Percentiles rank a stretch among this genome's conserved stretches.
Evolutionary conservation across 2,888 invertebrate species (phyloP).

Genomic region (Cataglyphis cursor): DNA sequence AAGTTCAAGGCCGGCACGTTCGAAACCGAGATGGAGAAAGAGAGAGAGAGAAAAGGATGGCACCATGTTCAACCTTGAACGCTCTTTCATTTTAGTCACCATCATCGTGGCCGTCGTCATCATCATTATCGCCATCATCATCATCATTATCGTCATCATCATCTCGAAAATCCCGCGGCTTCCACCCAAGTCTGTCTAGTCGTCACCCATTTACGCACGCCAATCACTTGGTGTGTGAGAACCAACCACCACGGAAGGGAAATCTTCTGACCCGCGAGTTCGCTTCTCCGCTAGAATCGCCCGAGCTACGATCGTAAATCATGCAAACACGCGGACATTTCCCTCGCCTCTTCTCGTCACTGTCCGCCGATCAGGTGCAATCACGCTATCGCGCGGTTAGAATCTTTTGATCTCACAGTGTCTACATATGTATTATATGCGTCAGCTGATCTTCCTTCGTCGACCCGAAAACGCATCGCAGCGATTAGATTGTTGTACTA

Average conservation of each 20-base stretch:
- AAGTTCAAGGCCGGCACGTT: slow-evolving; percentile 71
- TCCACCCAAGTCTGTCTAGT: slow-evolving; percentile 51
- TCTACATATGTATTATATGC: not conserved
- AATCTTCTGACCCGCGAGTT: slow-evolving; percentile 59
- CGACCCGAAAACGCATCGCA: not conserved
- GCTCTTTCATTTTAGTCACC: slow-evolving; percentile 58
- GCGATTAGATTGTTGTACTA: not conserved
- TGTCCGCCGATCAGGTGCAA: slow-evolving; percentile 32
- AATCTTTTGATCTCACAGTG: slow-evolving; percentile 14
- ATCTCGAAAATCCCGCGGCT: slow-evolving; percentile 62
- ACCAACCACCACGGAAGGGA: slow-evolving; percentile 42
- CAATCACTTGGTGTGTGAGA: slow-evolving; percentile 58
- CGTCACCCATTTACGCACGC: slow-evolving; percentile 67
- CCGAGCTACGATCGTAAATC: slow-evolving; percentile 62
- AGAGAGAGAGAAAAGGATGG: slow-evolving; percentile 2
- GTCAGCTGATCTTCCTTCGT: slow-evolving; percentile 11
- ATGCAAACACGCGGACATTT: slow-evolving; percentile 42
- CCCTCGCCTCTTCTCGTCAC: slow-evolving; percentile 40
- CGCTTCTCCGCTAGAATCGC: slow-evolving; percentile 12
- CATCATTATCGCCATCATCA: slow-evolving; percentile 22
- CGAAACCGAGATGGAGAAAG: slow-evolving; percentile 43
- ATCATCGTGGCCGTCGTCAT: not conserved
- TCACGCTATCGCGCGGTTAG: slow-evolving; percentile 13
- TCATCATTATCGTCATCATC: slow-evolving; percentile 65
- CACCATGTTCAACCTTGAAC: slow-evolving; percentile 3